These are phyloP conservation scores for Arctopsyche grandis DNA, from an alignment of 1,140 invertebrate genomes.

Conservation along the genomic window DNA sequence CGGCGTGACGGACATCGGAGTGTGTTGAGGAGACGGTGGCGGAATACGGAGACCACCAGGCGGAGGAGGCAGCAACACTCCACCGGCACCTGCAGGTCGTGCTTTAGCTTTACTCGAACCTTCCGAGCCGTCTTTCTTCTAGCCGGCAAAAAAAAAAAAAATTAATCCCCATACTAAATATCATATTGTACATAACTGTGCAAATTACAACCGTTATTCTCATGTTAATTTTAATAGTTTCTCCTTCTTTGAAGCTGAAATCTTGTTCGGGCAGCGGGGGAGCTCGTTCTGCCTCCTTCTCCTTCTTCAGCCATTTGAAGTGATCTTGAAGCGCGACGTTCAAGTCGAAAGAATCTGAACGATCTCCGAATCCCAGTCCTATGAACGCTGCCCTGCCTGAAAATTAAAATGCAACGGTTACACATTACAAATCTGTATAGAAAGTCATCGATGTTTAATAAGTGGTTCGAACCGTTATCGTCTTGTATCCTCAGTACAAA, in stretches of 20 bases:
- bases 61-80: conserved; percentile 83
- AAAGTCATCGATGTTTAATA: no score
- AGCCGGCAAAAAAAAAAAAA: conserved; percentile 4
- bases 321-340: conserved; percentile 99
- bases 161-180: not conserved
- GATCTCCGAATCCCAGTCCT: conserved; percentile 96
- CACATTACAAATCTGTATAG: not conserved
- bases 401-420: conserved; percentile 58
- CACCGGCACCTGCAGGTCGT: conserved; percentile 63
- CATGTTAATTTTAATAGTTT: conserved; percentile 99
- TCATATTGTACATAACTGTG: not conserved
- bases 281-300: conserved; percentile 85
- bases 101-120: conserved; percentile 71
- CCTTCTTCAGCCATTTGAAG: conserved; percentile 96
- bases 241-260: conserved; percentile 97
- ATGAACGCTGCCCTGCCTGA: conserved; percentile 97
- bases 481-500: conserved; percentile 97
- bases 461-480: conserved; percentile 92
- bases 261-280: conserved; percentile 86
- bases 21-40: conserved; percentile 77
- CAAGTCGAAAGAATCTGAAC: conserved; percentile 98
- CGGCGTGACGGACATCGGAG: conserved; percentile 65
- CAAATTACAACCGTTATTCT: conserved; percentile 83
- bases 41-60: conserved; percentile 78
- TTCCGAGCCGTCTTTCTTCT: conserved; percentile 91